Evolutionary conservation across 2,113 vertebrate species (phyloP).

Genomic region (Phalacrocorax pelagicus): DNA sequence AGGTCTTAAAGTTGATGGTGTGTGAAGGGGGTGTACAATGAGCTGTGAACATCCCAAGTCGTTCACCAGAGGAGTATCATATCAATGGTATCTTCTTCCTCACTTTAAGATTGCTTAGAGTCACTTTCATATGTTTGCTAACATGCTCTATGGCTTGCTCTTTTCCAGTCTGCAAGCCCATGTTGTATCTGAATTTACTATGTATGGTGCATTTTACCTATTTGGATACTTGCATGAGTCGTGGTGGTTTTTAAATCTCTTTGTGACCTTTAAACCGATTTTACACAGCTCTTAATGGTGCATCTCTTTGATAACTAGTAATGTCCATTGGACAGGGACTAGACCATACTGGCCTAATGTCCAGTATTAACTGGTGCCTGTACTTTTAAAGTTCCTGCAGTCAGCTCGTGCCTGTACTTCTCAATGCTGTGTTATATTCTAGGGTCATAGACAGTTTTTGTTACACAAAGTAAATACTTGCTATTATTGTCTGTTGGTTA

Average conservation of each 20-base stretch:
- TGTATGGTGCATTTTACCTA: not conserved
- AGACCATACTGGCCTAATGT: no score
- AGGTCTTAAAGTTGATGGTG: not conserved
- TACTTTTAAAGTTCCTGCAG: not conserved
- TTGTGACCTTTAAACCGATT: not conserved
- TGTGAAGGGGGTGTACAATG: not conserved
- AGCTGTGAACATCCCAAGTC: not conserved
- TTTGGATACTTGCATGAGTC: not conserved
- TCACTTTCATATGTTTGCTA: not conserved
- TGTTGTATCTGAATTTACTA: not conserved
- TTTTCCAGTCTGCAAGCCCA: not conserved
- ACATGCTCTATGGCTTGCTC: rapidly evolving
- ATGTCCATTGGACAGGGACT: no score
- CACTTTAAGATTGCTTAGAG: not conserved
- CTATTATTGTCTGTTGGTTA: not conserved
- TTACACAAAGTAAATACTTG: not conserved
- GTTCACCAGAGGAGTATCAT: not conserved
- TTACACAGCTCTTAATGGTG: not conserved
- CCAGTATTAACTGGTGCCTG: not conserved
- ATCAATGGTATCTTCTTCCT: not conserved
- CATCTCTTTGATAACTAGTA: not conserved
- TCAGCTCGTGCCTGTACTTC: not conserved
- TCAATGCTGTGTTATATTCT: not conserved
- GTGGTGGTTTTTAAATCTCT: not conserved
- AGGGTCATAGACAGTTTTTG: not conserved